Evolutionary conservation across 2,113 vertebrate species (phyloP), one percentile per base, ranked within the genome.

Genomic region (Oncorhynchus clarkii): DNA sequence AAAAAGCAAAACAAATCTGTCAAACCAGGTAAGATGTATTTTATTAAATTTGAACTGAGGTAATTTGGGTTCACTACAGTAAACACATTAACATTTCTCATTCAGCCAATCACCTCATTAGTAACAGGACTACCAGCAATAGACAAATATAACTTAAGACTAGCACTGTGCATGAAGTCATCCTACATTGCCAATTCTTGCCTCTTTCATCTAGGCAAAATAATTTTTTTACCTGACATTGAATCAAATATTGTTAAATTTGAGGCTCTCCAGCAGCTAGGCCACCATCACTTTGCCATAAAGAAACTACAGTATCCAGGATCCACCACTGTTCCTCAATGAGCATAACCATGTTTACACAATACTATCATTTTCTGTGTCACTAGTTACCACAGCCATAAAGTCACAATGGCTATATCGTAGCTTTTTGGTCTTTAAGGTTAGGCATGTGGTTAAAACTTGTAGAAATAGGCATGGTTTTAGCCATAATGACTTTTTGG

Each of bases 41-140:
- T 93, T 93, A 93, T 92, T 93, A 60, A 72, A 80, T 77, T 78
- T 85, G 72, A 68, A 39, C 67, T 31, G 67, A 34, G 31, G 16
- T 68, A 74, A 74, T 71, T 70, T 82, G 45, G 87, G 71, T 54
- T 81, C 8, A 67, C 59, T 51, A 72, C 49, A 34, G 75, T 81
- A 70, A 84, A 86, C 72, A 75, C 18, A 8, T 71, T 79, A 59
- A 67, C 67, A 51, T n/a, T 77, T 69, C 27, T 71, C 39, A 12
- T 18, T 67, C 3, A 70, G 70, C 39, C 78, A 82, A 78, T 78
- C 79, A 76, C 72, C 39, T 86, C 80, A 76, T 82, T 82, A 88
- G 87, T 78, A 91, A 85, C 82, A 85, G 75, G 76, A 76, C 78
- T 7, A 48, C 60, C 20, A 64, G 67, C 80, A 22, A 71, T 48